Percentiles rank a stretch among this genome's conserved stretches.
Conservation (phyloP, 2,888 invertebrate species). For the Melanotus villosus region DNA sequence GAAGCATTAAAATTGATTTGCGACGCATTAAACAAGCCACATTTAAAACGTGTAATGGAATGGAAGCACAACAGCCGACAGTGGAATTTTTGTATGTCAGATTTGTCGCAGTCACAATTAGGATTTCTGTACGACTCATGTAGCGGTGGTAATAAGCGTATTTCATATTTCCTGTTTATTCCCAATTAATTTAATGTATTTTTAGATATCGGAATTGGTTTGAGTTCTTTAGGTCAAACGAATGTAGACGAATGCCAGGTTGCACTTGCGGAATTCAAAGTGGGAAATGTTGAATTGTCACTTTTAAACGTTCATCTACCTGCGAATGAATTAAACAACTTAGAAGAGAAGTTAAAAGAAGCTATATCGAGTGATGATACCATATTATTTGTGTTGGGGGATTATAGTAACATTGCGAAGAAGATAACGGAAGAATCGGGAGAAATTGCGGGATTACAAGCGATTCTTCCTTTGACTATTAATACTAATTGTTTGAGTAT, state of each 20-base stretch:
- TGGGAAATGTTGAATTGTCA: constrained; percentile 70
- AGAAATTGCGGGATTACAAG: constrained; percentile 57
- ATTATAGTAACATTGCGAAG: constrained; percentile 57
- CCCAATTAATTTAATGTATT: constrained; percentile 2
- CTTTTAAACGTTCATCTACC: constrained; percentile 67
- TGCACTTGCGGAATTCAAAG: constrained; percentile 69
- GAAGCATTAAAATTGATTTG: constrained; percentile 79
- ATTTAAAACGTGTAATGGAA: constrained; percentile 74
- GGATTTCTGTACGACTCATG: constrained; percentile 68
- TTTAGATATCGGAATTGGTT: constrained; percentile 31
- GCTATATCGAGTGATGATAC: constrained; percentile 53
- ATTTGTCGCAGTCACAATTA: constrained; percentile 62
- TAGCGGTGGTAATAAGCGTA: constrained; percentile 55
- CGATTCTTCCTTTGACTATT: constrained; percentile 58
- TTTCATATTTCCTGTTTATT: neutral
- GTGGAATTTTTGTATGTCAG: constrained; percentile 75
- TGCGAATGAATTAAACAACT: constrained; percentile 20
- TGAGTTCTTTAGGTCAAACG: constrained; percentile 37
- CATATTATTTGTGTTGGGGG: constrained; percentile 61
- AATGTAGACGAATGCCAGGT: constrained; percentile 39
- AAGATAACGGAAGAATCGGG: constrained; percentile 46
- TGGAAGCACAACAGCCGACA: constrained; percentile 77
- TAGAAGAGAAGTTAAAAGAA: constrained; percentile 36
- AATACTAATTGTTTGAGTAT: constrained; percentile 57
- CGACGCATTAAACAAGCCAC: constrained; percentile 78